Conservation (phyloP, 1,140 invertebrate species). For the Aphis gossypii region DNA sequence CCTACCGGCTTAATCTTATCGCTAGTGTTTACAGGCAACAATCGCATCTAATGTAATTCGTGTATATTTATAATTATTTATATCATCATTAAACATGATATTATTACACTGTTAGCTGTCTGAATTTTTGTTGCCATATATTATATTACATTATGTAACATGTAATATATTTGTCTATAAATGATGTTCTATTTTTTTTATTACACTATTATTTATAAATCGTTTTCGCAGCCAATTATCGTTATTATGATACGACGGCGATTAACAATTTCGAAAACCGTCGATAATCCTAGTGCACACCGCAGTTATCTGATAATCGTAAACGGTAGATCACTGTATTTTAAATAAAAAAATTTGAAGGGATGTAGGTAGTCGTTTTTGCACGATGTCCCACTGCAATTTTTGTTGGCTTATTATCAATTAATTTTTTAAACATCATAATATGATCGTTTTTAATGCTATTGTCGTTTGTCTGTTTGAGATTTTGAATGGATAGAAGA, state of each 20-base stretch:
- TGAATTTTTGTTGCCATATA: neutral
- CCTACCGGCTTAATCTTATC: neutral
- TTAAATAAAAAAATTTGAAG: neutral
- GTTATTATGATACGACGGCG: neutral
- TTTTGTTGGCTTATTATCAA: too few relatives aligned
- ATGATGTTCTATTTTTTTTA: too few relatives aligned
- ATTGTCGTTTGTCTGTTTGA: too few relatives aligned
- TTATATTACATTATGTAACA: neutral
- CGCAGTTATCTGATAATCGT: neutral
- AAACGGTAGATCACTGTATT: neutral
- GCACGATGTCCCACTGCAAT: too few relatives aligned
- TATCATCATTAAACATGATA: neutral
- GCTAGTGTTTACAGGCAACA: too few relatives aligned
- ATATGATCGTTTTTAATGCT: too few relatives aligned
- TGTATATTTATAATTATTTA: neutral
- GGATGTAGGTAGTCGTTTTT: too few relatives aligned
- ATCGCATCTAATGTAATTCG: neutral
- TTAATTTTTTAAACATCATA: too few relatives aligned
- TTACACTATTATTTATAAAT: neutral
- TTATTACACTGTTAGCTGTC: neutral
- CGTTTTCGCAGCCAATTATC: neutral
- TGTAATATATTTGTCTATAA: too few relatives aligned
- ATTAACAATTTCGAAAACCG: neutral
- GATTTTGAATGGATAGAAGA: too few relatives aligned
- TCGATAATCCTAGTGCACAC: neutral